phyloP scores from a whole-genome alignment of 2,797 vertebrate genomes.

The Gymnodraco acuticeps region DNA sequence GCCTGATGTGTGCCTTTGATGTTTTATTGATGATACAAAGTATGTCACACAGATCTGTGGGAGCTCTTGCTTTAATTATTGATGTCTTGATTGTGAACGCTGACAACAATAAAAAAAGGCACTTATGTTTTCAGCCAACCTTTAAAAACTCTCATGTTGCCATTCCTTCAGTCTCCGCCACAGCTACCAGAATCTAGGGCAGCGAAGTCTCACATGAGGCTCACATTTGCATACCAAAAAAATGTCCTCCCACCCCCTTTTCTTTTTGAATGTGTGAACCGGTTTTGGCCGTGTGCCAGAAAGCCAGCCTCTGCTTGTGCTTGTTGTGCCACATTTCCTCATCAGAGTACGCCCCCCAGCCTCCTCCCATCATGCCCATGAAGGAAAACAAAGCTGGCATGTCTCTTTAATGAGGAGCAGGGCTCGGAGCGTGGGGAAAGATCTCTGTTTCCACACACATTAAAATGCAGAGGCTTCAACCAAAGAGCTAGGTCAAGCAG shows the following conservation, averaged over 20 bases:
- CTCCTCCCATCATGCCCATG: conserved; percentile 82
- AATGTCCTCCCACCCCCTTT: conserved; percentile 62
- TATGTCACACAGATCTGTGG: conserved; percentile 75
- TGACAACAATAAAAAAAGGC: conserved; percentile 61
- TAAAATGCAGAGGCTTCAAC: conserved; percentile 79
- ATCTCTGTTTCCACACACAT: conserved; percentile 75
- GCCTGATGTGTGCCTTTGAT: conserved; percentile 66
- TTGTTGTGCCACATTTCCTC: conserved; percentile 87
- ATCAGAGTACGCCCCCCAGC: conserved; percentile 76
- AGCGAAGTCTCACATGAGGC: conserved; percentile 82
- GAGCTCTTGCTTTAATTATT: conserved; percentile 77
- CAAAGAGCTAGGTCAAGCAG: conserved; percentile 72
- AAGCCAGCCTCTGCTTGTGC: conserved; percentile 78
- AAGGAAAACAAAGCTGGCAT: conserved; percentile 90
- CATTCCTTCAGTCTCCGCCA: conserved; percentile 72
- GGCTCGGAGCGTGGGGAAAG: conserved; percentile 75
- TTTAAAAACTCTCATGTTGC: conserved; percentile 37
- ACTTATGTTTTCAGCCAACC: conserved; percentile 57
- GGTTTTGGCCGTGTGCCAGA: conserved; percentile 78
- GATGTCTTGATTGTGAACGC: conserved; percentile 70
- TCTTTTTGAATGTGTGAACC: conserved; percentile 73
- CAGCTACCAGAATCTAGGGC: conserved; percentile 82
- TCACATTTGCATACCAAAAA: conserved; percentile 84
- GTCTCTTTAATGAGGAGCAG: conserved; percentile 86
- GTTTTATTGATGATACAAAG: conserved; percentile 86